These are phyloP conservation scores for Poeciliopsis retropinna DNA, from an alignment of 2,113 vertebrate genomes.

Conservation along the genomic window DNA sequence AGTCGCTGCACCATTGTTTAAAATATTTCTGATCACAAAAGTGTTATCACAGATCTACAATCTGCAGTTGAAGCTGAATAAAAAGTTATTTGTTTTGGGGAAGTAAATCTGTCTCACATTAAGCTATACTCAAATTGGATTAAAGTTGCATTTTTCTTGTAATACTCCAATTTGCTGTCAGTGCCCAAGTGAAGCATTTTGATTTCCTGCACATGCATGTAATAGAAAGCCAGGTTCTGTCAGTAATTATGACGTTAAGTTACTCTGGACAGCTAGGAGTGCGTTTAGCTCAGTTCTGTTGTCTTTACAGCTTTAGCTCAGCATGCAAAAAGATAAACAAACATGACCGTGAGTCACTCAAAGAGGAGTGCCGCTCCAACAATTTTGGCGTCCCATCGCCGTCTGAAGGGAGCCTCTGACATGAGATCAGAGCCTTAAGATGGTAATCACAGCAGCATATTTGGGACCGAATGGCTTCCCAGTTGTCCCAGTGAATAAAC, in stretches of 20 bases:
- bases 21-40: too few species aligned
- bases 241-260: neutral
- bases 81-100: neutral
- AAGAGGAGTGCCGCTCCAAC: neutral
- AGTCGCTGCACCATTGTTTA: too few species aligned
- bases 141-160: neutral
- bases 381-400: neutral
- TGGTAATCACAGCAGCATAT: conserved; percentile 19
- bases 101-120: neutral
- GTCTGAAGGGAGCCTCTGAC: conserved; percentile 19
- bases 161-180: conserved; percentile 9
- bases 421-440: conserved; percentile 29
- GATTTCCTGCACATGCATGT: conserved; percentile 5
- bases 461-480: conserved; percentile 14
- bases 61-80: neutral
- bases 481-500: conserved; percentile 19
- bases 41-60: too few species aligned
- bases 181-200: neutral
- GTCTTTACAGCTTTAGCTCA: neutral
- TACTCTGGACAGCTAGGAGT: too few species aligned
- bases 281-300: too few species aligned
- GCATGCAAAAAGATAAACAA: conserved; percentile 8
- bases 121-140: neutral
- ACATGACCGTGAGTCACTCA: neutral
- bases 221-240: neutral